Evolutionary conservation across 2,888 invertebrate genomes (phyloP).

Genomic region (Periphyllus acericola): DNA sequence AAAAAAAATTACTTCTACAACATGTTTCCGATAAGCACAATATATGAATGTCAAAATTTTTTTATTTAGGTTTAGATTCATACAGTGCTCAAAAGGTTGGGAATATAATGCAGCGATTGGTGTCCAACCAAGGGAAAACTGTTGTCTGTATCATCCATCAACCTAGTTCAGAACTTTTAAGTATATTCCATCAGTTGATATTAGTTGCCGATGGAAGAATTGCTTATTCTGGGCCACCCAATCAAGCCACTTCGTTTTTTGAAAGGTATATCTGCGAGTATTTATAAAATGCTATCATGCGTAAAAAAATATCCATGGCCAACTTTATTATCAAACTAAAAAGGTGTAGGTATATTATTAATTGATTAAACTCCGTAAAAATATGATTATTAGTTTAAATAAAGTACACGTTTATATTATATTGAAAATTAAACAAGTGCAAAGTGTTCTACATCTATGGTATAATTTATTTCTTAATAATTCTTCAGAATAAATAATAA

Average conservation of each 20-base stretch:
- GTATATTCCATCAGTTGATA: conserved; percentile 60
- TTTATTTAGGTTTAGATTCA: conserved; percentile 74
- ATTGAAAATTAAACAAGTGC: too few species aligned
- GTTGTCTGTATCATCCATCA: conserved; percentile 63
- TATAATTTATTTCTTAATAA: too few species aligned
- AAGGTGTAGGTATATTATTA: too few species aligned
- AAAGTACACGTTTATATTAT: too few species aligned
- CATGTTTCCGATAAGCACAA: neutral
- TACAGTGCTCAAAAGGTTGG: conserved; percentile 90
- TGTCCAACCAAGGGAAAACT: conserved; percentile 68
- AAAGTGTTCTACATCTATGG: too few species aligned
- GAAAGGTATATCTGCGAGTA: conserved; percentile 73
- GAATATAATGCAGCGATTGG: conserved; percentile 76
- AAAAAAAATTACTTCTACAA: neutral
- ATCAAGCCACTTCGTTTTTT: conserved; percentile 76
- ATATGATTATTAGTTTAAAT: too few species aligned
- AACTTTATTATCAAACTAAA: too few species aligned
- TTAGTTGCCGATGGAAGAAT: conserved; percentile 68
- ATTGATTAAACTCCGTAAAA: too few species aligned
- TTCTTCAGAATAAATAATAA: too few species aligned
- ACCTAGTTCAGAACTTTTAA: conserved; percentile 61
- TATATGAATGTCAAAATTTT: neutral
- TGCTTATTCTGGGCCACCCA: conserved; percentile 82
- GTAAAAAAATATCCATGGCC: neutral
- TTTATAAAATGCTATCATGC: neutral